Conservation (phyloP, 2,113 vertebrate species). For the Phalacrocorax brasilianus region DNA sequence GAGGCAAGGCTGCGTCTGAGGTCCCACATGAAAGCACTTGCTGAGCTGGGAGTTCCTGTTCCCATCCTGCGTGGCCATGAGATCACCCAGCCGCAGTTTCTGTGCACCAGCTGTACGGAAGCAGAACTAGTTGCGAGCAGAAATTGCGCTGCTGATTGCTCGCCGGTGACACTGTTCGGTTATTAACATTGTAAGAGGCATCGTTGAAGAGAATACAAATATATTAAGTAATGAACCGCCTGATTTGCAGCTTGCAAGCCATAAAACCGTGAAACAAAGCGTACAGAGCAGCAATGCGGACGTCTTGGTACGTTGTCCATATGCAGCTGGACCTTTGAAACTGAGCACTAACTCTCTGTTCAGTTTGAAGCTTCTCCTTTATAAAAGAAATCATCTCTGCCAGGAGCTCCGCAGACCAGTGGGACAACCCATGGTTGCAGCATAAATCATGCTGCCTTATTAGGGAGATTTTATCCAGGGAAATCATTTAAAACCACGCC, state of each 20-base stretch:
- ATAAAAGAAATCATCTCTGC: neutral
- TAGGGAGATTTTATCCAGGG: neutral
- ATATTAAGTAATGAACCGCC: accelerated
- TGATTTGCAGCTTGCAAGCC: neutral
- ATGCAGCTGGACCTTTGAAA: neutral
- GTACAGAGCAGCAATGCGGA: neutral
- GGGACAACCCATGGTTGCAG: accelerated
- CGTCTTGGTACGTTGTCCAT: accelerated
- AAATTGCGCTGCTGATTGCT: neutral
- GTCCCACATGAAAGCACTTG: neutral
- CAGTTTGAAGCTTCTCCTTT: neutral
- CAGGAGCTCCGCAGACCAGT: neutral
- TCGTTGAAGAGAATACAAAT: neutral
- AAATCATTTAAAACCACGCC: neutral
- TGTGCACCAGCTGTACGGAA: neutral
- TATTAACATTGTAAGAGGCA: accelerated
- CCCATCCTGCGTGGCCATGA: neutral
- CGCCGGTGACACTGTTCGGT: neutral
- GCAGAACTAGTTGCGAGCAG: neutral
- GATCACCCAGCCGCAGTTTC: neutral
- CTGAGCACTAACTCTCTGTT: accelerated
- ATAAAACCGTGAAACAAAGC: accelerated
- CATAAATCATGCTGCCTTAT: neutral
- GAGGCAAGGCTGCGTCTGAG: neutral
- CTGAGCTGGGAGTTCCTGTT: neutral